Evolutionary conservation across 2,113 vertebrate genomes (phyloP), one percentile per base, ranked within the genome.

Genomic region (Sander lucioperca): DNA sequence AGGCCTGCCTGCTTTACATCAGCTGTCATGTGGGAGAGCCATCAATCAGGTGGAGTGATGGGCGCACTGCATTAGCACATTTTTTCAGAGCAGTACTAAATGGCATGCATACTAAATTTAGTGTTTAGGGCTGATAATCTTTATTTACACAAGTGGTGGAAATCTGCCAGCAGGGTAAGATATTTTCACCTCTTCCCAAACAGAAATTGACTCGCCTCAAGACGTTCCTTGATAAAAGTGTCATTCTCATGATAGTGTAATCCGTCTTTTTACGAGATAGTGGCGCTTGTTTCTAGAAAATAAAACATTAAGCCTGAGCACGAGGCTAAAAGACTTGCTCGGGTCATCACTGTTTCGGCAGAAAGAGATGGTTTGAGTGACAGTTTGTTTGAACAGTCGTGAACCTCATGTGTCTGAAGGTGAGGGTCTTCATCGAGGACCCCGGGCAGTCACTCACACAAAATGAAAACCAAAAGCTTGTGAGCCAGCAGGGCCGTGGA

Each of bases 11-110:
- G 74, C 62, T 70, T 67, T 47, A 43, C 59, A 39, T 65, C 74
- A 74, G 73, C 87, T 80, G 81, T 73, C 86, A 79, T 25, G 63
- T 19, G 33, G 48, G 19, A 51, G 76, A 82, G 57, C 70, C 84
- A 85, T 92, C 91, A 89, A 74, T 90, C 81, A 91, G 33, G 23
- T 1, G 45, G 83, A 92, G 86, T 77, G 83, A 93, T 53, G 73
- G 63, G 19, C 0, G 2, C 15, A 4, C 33, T 67, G 75, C 82
- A 88, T 89, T 85, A 82, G 79, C 72, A 83, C 82, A 86, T 69
- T 86, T 80, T 39, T 68, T 36, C 27, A 9, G 43, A 61, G 30
- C 27, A 18, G 36, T 1, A 51, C 51, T 50, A 77, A 93, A 87
- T 75, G n/a, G n/a, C n/a, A n/a, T n/a, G n/a, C n/a, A n/a, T 1